Conservation (phyloP, 2,888 invertebrate species). For the Teleogryllus oceanicus region DNA sequence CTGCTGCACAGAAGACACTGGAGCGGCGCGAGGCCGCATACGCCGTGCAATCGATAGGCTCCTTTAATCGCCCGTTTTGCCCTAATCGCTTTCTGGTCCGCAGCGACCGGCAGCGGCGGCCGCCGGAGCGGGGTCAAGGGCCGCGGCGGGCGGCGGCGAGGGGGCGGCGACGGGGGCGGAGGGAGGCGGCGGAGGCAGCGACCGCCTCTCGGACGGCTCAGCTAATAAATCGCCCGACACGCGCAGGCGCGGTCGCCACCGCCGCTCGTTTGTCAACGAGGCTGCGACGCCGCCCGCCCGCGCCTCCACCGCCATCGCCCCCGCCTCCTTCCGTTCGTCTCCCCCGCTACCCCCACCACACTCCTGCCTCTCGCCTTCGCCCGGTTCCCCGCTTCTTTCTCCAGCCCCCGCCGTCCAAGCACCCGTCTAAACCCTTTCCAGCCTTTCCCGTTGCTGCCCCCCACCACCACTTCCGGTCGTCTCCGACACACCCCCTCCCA, state of each 20-base stretch:
- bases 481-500: too few species aligned
- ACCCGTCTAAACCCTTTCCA: too few species aligned
- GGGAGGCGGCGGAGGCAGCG: not conserved
- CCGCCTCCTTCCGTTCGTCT: not conserved
- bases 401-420: too few species aligned
- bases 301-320: not conserved
- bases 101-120: too few species aligned
- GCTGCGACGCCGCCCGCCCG: not conserved
- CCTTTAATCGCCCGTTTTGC: too few species aligned
- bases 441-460: not conserved
- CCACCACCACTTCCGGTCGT: not conserved
- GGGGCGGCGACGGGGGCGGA: not conserved
- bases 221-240: constrained; percentile 18
- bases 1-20: too few species aligned
- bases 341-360: not conserved
- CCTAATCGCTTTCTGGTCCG: too few species aligned
- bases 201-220: not conserved
- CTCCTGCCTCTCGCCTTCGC: not conserved
- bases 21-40: too few species aligned
- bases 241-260: not conserved
- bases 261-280: not conserved
- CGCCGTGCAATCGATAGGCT: too few species aligned
- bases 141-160: too few species aligned
- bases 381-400: too few species aligned
- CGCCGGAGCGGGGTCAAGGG: too few species aligned